phyloP scores from a whole-genome alignment of 2,113 vertebrate species.

The Monarcha castaneiventris region DNA sequence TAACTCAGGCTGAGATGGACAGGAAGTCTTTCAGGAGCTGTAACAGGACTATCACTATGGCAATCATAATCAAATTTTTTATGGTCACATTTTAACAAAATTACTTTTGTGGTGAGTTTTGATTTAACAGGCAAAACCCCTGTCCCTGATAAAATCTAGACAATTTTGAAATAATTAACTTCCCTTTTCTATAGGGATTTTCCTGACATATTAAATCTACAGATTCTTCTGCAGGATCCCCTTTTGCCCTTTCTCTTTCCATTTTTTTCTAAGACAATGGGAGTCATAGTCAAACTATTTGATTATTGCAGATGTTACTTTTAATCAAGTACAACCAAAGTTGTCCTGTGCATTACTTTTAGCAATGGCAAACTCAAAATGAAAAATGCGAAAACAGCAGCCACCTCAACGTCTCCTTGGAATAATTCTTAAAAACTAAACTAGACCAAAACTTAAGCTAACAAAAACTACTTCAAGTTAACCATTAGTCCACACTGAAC shows the following conservation, averaged over 20 bases:
- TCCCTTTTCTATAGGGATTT: neutral
- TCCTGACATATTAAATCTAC: neutral
- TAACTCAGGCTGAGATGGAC: neutral
- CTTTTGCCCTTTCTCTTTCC: neutral
- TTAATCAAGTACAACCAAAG: neutral
- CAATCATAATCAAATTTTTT: neutral
- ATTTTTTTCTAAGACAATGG: neutral
- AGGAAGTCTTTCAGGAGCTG: neutral
- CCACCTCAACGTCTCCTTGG: neutral
- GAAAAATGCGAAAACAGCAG: neutral
- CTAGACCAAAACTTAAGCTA: neutral
- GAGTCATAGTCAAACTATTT: neutral
- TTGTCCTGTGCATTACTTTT: neutral
- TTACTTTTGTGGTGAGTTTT: neutral
- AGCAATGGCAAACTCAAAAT: neutral
- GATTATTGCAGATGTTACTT: neutral
- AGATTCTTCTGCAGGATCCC: neutral
- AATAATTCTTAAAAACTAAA: neutral
- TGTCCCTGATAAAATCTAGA: neutral
- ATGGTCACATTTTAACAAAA: neutral
- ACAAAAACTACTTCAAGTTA: neutral
- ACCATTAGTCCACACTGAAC: neutral
- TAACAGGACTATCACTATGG: neutral
- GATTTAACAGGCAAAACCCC: neutral
- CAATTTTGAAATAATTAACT: neutral